Base-by-base conservation (phyloP, 1,140 invertebrate genomes). In the Drosophila cardini region DNA sequence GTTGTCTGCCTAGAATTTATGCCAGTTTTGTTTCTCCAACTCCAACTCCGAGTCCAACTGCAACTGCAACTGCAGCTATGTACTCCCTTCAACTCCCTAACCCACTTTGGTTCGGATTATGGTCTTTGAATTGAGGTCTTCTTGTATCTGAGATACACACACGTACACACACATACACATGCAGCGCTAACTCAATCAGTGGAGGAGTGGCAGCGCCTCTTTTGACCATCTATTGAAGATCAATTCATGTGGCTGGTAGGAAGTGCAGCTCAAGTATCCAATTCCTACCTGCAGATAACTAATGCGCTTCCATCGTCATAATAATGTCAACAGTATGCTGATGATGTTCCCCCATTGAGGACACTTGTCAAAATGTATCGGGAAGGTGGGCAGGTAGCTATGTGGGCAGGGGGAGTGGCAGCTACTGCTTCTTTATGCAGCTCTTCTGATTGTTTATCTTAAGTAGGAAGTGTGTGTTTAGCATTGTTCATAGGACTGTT, bases 1-100 rank as follows among this genome's bases (percentile, higher is more conserved):
- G 83, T 46, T 65, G 75, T 68, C 43, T 52, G 45, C 43, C 26
- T 62, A 87, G 83, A 83, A 86, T 86, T 86, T 86, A 87, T 86
- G 79, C 79, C 76, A 73, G 65, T 72, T 69, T 48, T 30, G 10
- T n/a, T 5, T n/a, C 38, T 10, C 5, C 11, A 4, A 13, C 38
- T 2, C 11, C 38, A 4, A 9, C 36, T 38, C 8, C 36, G 4
- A 10, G 1, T 38, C 8, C 21, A 26, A 26, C n/a, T 13, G 9
- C 36, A 3, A 8, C 8, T 38, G 9, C 36, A 11, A 3, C 3
- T 38, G 9, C n/a, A n/a, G n/a, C n/a, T n/a, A n/a, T n/a, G n/a
- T n/a, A n/a, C 10, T 38, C 16, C 18, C 40, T 43, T 13, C 40
- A 4, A 2, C 21, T 43, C 40, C 11, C 10, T 6, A 45, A 1